A percentile compares a stretch with the other conserved stretches of the same genome.
phyloP scores from a whole-genome alignment of 2,113 vertebrate genomes.

The Percopsis transmontana region DNA sequence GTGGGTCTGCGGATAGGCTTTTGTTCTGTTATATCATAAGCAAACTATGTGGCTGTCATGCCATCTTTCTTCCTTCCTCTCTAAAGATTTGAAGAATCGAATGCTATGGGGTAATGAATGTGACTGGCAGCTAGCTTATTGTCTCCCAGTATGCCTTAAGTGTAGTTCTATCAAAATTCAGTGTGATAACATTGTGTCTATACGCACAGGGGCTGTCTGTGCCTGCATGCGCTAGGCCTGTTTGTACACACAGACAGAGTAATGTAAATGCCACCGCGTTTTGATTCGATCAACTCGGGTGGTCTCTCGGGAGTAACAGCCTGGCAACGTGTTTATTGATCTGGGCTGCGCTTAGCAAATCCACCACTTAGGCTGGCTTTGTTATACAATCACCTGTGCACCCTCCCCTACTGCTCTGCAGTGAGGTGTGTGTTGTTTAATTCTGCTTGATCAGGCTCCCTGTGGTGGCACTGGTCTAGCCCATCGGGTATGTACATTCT shows the following conservation, averaged over 20 bases:
- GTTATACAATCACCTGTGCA: conserved; percentile 39
- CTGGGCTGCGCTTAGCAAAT: conserved; percentile 45
- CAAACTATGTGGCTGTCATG: background rate
- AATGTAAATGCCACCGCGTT: conserved; percentile 15
- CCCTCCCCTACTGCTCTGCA: conserved; percentile 24
- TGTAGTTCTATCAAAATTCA: conserved; percentile 5
- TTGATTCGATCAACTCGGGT: conserved; percentile 17
- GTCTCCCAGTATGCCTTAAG: background rate
- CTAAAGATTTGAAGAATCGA: background rate
- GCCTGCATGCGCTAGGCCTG: background rate
- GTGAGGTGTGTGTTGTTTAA: conserved; percentile 37
- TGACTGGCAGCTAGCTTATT: background rate
- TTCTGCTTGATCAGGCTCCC: conserved; percentile 50
- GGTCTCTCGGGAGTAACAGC: conserved; percentile 28
- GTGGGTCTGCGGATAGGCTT: background rate
- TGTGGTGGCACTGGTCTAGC: conserved; percentile 21
- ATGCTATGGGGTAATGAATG: conserved; percentile 4
- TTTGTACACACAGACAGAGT: background rate
- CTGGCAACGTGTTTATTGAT: conserved; percentile 56
- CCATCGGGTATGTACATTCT: conserved; percentile 2
- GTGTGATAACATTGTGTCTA: conserved; percentile 1
- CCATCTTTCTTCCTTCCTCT: background rate
- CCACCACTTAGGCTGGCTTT: conserved; percentile 14
- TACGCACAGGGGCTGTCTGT: conserved; percentile 7
- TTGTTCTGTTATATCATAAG: background rate